Conservation (phyloP, 92 coral and sea anemone species). For the Palythoa heliodiscus region DNA sequence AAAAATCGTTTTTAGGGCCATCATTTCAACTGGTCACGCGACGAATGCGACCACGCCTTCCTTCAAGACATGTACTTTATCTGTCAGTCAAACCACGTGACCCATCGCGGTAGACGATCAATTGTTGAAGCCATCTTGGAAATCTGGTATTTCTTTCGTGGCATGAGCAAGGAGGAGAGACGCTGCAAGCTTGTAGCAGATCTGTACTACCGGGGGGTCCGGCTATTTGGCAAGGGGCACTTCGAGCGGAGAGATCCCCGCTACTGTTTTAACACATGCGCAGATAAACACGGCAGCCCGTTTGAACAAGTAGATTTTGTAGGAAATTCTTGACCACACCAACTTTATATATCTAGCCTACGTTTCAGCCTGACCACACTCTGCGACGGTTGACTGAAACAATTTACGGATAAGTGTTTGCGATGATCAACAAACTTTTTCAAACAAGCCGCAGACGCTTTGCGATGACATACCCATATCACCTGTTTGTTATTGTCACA, state of each 20-base stretch:
- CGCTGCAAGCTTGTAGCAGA: conserved; percentile 91
- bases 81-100: conserved; percentile 65
- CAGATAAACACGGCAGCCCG: conserved; percentile 96
- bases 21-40: conserved; percentile 98
- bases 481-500: no score
- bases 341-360: no score
- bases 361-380: no score
- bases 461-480: no score
- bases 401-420: no score
- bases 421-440: no score
- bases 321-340: conserved; percentile 21
- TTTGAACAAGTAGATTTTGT: conserved; percentile 53
- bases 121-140: conserved; percentile 87
- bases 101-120: conserved; percentile 69
- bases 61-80: conserved; percentile 82
- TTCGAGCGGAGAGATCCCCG: conserved; percentile 84
- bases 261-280: conserved; percentile 87
- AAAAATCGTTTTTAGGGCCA: conserved; percentile 65
- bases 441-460: no score
- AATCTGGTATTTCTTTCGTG: conserved; percentile 95
- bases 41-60: conserved; percentile 88
- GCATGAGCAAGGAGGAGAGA: conserved; percentile 83
- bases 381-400: no score
- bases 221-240: conserved; percentile 90
- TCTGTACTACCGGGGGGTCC: conserved; percentile 81